phyloP scores from a whole-genome alignment of 2,113 vertebrate genomes.

The Myrmecophaga tridactyla region DNA sequence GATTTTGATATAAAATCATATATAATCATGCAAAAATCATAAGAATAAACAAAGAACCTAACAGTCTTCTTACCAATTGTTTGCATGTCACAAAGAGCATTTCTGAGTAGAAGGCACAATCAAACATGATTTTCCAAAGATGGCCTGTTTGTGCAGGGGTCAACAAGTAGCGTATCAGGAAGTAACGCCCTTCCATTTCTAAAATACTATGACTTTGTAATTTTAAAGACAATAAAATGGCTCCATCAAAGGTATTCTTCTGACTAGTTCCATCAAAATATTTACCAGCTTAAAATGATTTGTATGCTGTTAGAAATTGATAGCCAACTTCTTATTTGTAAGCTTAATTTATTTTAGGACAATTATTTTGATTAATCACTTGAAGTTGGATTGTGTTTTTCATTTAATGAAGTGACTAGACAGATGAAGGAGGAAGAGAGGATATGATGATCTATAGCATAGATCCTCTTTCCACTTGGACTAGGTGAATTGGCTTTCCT shows the following conservation, averaged over 20 bases:
- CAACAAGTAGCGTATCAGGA: not conserved
- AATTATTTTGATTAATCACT: not conserved
- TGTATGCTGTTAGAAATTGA: not conserved
- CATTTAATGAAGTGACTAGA: not conserved
- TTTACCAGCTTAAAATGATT: slow-evolving; percentile 18
- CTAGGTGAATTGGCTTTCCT: not conserved
- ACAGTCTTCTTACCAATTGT: not conserved
- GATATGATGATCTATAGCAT: not conserved
- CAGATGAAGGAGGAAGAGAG: not conserved
- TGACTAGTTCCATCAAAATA: slow-evolving; percentile 3
- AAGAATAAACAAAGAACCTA: not conserved
- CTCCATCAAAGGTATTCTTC: not conserved
- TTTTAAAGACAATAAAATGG: not conserved
- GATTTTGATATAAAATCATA: not conserved
- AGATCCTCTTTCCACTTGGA: not conserved
- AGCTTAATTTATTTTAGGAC: not conserved
- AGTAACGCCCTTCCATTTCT: not conserved
- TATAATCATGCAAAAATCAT: not conserved
- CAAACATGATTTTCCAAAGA: not conserved
- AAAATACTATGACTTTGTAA: not conserved
- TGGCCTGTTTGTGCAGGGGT: not conserved
- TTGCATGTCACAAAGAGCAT: not conserved
- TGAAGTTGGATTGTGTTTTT: not conserved
- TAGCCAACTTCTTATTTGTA: not conserved
- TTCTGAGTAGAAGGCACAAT: not conserved